Conservation (phyloP, 1,140 invertebrate genomes). For the Ceratina japonica region DNA sequence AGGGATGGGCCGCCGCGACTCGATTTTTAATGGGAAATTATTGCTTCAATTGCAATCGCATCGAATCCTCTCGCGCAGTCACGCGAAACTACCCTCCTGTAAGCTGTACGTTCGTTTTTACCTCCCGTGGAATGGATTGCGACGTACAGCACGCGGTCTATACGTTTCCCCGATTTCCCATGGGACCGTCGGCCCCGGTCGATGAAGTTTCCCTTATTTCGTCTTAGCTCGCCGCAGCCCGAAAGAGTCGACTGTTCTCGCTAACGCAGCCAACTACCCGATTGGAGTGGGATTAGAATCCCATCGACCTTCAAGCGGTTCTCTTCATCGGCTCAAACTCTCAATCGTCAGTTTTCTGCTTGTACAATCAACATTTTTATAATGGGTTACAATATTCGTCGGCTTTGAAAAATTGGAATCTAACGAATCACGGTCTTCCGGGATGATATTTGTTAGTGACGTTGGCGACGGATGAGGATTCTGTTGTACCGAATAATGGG, state of each 20-base stretch:
- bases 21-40: constrained; percentile 69
- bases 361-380: background rate
- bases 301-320: constrained; percentile 37
- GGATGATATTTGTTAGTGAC: too few species aligned
- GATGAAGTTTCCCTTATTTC: constrained; percentile 49
- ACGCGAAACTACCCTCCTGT: constrained; percentile 15
- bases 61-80: constrained; percentile 1
- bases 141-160: constrained; percentile 36
- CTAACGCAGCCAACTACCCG: background rate
- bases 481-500: background rate
- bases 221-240: constrained; percentile 19
- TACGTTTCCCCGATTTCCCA: constrained; percentile 59
- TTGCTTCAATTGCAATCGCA: constrained; percentile 19
- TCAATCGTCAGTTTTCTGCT: background rate
- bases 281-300: constrained; percentile 51
- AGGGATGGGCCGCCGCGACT: constrained; percentile 47
- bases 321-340: background rate
- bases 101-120: background rate
- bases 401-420: too few species aligned
- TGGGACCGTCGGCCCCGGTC: constrained; percentile 46
- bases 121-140: background rate
- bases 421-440: too few species aligned
- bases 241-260: background rate
- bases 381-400: too few species aligned
- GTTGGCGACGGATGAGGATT: background rate